Evolutionary conservation across 2,888 invertebrate genomes (phyloP), one percentile per base, ranked within the genome.

Genomic region (Aphodius sticticus): DNA sequence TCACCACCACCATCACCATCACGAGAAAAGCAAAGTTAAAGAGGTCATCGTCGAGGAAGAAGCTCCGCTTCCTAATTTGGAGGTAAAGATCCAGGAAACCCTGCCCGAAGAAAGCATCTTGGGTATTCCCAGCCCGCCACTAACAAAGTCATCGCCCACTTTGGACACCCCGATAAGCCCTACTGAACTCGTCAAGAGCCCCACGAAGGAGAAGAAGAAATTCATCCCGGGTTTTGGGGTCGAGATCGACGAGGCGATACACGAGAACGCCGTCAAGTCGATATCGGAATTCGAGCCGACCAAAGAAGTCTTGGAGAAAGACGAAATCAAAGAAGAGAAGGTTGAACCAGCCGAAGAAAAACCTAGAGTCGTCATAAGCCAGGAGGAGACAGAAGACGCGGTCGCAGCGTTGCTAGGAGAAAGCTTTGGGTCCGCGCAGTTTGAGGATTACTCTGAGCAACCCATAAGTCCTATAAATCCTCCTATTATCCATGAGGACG

Each of bases 301-400:
- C 0, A 86, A 86, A 81, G 82, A 85, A 36, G 86, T 86, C 76
- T 78, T 81, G 26, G 16, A 70, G 79, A 77, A 82, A 81, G 70
- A 78, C 12, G 53, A 37, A 9, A 76, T 89, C 86, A 84, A 90
- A 89, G 78, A 86, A 87, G 81, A 86, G 83, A 70, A 85, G 88
- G 9, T 89, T 87, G 83, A 90, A 90, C 12, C 86, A 87, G 0
- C 86, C 89, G 5, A 95, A 81, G 96, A 96, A 85, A 96, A 96
- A 86, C 95, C 95, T 0, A 92, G 96, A 76, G 95, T 95, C 9
- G 91, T 95, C 0, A 97, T 97, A 85, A 97, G 96, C 0, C 97
- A 97, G 89, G 97, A 97, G 90, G 97, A 97, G 89, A 97, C 97
- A 0, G 97, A 96, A 88, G 96, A 96, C 88, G 97, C 97, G 0